A percentile compares a stretch with the other conserved stretches of the same genome.
Conservation (phyloP, 2,888 invertebrate species). For the Helicoverpa assulta region DNA sequence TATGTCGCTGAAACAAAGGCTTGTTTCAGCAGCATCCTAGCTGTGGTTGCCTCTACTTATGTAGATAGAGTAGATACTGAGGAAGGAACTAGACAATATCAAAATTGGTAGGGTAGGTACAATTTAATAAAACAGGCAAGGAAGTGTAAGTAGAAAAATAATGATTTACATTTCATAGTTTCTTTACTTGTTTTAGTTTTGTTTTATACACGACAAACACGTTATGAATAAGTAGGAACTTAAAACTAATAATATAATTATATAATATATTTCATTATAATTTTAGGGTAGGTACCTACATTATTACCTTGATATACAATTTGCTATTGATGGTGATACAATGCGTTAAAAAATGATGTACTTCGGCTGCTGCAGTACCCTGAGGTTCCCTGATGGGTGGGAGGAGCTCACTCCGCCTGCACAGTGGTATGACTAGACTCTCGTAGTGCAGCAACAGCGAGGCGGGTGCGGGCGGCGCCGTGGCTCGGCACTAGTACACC, state of each 20-base stretch:
- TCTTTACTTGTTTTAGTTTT: slow-evolving; percentile 41
- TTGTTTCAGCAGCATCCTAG: too few relatives aligned
- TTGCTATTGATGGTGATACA: not conserved
- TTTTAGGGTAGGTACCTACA: not conserved
- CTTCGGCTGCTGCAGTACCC: not conserved
- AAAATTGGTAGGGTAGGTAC: not conserved
- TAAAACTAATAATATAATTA: slow-evolving; percentile 10
- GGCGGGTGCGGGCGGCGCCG: not conserved
- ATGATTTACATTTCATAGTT: not conserved
- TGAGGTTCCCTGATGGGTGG: not conserved
- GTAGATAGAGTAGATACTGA: too few relatives aligned
- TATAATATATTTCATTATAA: not conserved
- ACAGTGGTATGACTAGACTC: slow-evolving; percentile 1
- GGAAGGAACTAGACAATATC: too few relatives aligned
- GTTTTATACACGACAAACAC: slow-evolving; percentile 35
- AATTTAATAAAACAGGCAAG: too few relatives aligned
- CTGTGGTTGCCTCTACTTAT: too few relatives aligned
- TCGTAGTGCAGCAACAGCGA: not conserved
- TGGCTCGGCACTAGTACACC: slow-evolving; percentile 81
- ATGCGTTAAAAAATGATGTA: not conserved
- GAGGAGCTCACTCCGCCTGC: not conserved
- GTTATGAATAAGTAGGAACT: slow-evolving; percentile 23
- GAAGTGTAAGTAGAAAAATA: not conserved
- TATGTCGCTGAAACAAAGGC: too few relatives aligned
- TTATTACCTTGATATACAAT: not conserved